phyloP scores from a whole-genome alignment of 2,113 vertebrate species.

The Collichthys lucidus region DNA sequence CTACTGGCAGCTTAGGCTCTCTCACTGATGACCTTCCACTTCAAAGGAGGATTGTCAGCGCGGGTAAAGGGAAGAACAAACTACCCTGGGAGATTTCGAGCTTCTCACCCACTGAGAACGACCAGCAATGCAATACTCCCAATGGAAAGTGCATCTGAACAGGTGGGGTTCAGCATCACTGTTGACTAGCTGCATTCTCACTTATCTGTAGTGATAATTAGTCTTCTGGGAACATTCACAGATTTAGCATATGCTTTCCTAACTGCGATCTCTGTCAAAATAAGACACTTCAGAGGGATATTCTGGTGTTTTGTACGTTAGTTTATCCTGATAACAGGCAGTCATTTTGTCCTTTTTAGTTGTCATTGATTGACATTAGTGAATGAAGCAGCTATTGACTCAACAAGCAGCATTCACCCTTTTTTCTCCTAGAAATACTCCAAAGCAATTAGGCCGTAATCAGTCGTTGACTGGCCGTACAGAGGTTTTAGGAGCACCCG shows the following conservation, averaged over 20 bases:
- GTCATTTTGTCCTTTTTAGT: constrained; percentile 5
- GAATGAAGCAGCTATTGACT: constrained; percentile 36
- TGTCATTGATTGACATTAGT: constrained; percentile 22
- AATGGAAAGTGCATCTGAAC: constrained; percentile 77
- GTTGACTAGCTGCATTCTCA: neutral
- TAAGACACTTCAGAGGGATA: neutral
- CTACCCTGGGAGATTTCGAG: constrained; percentile 91
- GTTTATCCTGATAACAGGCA: neutral
- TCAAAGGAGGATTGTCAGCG: constrained; percentile 89
- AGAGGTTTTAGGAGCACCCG: neutral
- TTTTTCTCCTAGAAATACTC: constrained; percentile 17
- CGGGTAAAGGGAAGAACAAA: constrained; percentile 91
- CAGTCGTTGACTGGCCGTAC: constrained; percentile 9
- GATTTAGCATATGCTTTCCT: neutral
- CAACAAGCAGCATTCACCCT: constrained; percentile 2
- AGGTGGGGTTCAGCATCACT: constrained; percentile 82
- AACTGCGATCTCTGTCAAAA: neutral
- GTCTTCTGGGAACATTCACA: neutral
- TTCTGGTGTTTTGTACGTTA: neutral
- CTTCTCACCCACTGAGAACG: constrained; percentile 68
- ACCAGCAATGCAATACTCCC: constrained; percentile 61
- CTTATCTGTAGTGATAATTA: constrained; percentile 24
- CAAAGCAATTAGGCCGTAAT: constrained; percentile 15
- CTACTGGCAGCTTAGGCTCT: constrained; percentile 77
- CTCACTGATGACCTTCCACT: constrained; percentile 63